Evolutionary conservation across 2,113 vertebrate genomes (phyloP).

Genomic region (Vireo altiloquus): DNA sequence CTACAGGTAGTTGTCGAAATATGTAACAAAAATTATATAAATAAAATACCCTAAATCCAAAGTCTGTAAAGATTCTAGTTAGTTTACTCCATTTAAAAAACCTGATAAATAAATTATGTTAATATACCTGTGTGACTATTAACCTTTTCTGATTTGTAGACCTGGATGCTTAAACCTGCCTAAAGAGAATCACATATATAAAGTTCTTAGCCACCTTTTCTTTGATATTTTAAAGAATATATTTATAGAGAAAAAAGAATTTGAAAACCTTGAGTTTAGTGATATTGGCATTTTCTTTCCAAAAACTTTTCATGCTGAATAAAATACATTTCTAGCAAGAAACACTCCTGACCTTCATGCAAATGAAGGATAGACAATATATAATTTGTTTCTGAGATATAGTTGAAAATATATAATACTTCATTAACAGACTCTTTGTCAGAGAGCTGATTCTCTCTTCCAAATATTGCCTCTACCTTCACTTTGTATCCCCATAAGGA

Average conservation of each 20-base stretch:
- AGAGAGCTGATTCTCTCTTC: not conserved
- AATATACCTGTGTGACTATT: not conserved
- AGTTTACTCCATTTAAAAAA: not conserved
- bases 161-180: not conserved
- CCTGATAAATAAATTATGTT: not conserved
- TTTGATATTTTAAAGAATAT: not conserved
- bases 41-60: not conserved
- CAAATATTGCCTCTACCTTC: not conserved
- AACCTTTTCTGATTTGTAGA: not conserved
- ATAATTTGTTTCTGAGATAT: not conserved
- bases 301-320: not conserved
- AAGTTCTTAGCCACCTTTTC: not conserved
- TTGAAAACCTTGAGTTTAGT: not conserved
- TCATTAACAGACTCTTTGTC: not conserved
- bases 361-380: not conserved
- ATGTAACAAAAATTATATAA: not conserved
- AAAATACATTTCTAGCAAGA: conserved; percentile 10
- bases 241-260: not conserved
- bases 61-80: not conserved
- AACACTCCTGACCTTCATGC: not conserved
- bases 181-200: not conserved
- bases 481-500: not conserved
- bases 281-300: not conserved
- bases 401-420: not conserved
- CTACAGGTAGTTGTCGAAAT: not conserved